phyloP scores from a whole-genome alignment of 2,797 vertebrate genomes.

The Gobionotothen gibberifrons region DNA sequence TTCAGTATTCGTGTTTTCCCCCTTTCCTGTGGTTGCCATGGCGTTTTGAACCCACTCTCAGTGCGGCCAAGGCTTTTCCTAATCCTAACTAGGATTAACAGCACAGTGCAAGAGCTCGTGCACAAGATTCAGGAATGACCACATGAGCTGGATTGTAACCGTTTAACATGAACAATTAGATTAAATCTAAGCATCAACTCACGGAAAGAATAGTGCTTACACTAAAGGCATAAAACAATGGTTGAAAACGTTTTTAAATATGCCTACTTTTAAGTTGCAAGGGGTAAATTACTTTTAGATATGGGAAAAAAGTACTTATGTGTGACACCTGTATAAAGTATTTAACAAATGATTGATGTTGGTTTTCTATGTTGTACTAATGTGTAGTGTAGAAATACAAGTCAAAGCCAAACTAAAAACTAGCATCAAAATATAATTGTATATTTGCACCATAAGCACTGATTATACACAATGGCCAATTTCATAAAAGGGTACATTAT shows the following conservation, averaged over 20 bases:
- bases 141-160: not conserved
- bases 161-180: not conserved
- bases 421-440: not conserved
- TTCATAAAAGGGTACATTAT: not conserved
- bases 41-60: slow-evolving; percentile 58
- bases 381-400: not conserved
- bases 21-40: slow-evolving; percentile 75
- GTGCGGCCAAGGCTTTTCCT: slow-evolving; percentile 60
- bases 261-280: not conserved
- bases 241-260: not conserved
- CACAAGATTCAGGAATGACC: not conserved
- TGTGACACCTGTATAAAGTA: not conserved
- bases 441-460: not conserved
- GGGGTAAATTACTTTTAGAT: not conserved
- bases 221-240: not conserved
- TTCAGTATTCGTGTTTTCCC: slow-evolving; percentile 48
- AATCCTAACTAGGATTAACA: slow-evolving; percentile 80
- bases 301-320: too few species aligned
- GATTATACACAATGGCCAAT: not conserved
- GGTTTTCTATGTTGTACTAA: not conserved
- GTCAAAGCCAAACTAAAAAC: not conserved
- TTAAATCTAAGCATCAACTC: not conserved
- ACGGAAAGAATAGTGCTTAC: not conserved
- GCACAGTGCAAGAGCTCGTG: slow-evolving; percentile 27
- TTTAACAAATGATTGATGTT: not conserved